These are phyloP conservation scores for Drosophila pseudotakahashii DNA, from an alignment of 2,888 invertebrate species.

Conservation along the genomic window DNA sequence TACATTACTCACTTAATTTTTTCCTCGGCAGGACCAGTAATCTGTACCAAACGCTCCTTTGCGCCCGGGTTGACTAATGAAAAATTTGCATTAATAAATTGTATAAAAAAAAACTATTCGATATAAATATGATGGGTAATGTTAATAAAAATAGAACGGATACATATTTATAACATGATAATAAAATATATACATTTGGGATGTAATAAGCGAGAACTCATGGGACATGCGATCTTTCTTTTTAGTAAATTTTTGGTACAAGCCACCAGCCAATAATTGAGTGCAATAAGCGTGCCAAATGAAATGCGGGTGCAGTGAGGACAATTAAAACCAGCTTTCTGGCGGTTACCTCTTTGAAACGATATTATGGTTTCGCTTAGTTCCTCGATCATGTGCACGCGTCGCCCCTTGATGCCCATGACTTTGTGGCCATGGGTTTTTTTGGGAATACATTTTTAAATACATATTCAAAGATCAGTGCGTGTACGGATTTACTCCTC, in stretches of 20 bases:
- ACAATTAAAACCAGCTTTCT: slow-evolving; percentile 13
- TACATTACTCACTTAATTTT: slow-evolving; percentile 91
- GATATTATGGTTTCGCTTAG: slow-evolving; percentile 99
- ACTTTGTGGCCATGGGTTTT: slow-evolving; percentile 85
- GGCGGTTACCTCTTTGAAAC: slow-evolving; percentile 96
- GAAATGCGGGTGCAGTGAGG: slow-evolving; percentile 8
- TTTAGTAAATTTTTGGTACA: neutral
- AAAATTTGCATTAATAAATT: slow-evolving; percentile 10
- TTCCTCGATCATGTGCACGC: slow-evolving; percentile 99
- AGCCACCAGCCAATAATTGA: neutral
- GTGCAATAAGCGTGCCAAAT: slow-evolving; percentile 15
- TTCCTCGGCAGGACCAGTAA: slow-evolving; percentile 96
- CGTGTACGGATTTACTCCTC: neutral
- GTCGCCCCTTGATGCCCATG: slow-evolving; percentile 99
- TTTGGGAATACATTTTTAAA: slow-evolving; percentile 8
- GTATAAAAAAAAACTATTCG: too few relatives aligned
- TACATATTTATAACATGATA: neutral
- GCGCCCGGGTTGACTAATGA: slow-evolving; percentile 94
- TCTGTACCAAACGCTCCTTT: slow-evolving; percentile 97
- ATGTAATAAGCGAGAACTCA: neutral
- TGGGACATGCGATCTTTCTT: slow-evolving; percentile 1
- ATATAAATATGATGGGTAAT: neutral
- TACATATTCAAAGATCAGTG: slow-evolving; percentile 12
- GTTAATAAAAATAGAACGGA: neutral
- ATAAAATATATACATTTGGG: neutral